phyloP scores from a whole-genome alignment of 2,113 vertebrate species.

The Antechinus stuartii region DNA sequence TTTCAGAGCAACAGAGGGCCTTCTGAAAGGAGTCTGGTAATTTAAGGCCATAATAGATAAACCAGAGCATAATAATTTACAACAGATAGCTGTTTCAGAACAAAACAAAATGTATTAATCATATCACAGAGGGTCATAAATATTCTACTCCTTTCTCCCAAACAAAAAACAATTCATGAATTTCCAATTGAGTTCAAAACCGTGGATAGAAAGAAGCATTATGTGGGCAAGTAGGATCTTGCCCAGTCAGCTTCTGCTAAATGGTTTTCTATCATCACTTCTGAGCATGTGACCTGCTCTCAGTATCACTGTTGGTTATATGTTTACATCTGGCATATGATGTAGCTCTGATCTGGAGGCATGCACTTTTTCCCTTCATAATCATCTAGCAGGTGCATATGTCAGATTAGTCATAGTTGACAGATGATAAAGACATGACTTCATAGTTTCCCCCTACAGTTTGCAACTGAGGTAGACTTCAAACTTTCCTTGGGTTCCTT shows the following conservation, averaged over 20 bases:
- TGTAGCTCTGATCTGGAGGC: not conserved
- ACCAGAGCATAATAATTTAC: constrained; percentile 65
- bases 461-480: not conserved
- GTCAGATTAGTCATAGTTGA: constrained; percentile 10
- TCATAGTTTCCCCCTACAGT: constrained; percentile 13
- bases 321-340: not conserved
- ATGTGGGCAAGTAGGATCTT: constrained; percentile 21
- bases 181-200: constrained; percentile 50
- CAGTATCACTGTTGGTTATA: not conserved
- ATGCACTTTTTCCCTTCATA: constrained; percentile 18
- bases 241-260: constrained; percentile 6
- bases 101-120: constrained; percentile 30
- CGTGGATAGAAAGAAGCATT: constrained; percentile 42
- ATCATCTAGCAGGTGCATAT: constrained; percentile 8
- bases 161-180: constrained; percentile 29
- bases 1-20: constrained; percentile 82
- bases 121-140: constrained; percentile 44
- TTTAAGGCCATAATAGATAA: constrained; percentile 37
- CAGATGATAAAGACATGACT: constrained; percentile 20
- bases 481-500: not conserved
- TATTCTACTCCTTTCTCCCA: constrained; percentile 39
- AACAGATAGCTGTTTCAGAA: constrained; percentile 54
- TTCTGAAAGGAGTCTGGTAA: constrained; percentile 73
- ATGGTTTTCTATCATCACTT: constrained; percentile 7
- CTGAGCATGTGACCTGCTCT: constrained; percentile 22